These are phyloP conservation scores for Cynopterus sphinx DNA, from an alignment of 2,797 vertebrate species.

Conservation along the genomic window DNA sequence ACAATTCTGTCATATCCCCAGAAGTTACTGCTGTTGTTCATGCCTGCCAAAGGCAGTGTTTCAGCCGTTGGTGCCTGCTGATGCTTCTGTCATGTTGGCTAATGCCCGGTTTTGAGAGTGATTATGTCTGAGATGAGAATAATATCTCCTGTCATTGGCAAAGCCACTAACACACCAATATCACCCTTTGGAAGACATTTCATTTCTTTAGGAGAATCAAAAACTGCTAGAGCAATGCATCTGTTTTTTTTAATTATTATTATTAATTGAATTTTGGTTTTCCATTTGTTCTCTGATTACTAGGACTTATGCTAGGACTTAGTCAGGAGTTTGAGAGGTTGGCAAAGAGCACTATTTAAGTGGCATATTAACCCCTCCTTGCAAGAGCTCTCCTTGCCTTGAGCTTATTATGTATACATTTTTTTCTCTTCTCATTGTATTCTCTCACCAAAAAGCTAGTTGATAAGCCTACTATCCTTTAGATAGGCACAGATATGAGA, in stretches of 20 bases:
- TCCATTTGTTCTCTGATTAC: neutral
- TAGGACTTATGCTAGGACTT: neutral
- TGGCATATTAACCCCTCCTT: neutral
- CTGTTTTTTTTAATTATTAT: neutral
- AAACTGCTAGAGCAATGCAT: neutral
- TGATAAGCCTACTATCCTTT: neutral
- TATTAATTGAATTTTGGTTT: conserved; percentile 36
- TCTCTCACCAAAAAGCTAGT: neutral
- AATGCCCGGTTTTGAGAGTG: conserved; percentile 13
- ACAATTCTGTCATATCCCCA: conserved; percentile 17
- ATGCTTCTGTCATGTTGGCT: conserved; percentile 25
- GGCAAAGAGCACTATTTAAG: conserved; percentile 25
- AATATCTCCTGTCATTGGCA: conserved; percentile 2
- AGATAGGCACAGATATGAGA: neutral
- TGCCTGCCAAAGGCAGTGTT: conserved; percentile 8
- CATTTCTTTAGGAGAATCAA: conserved; percentile 36
- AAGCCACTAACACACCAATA: conserved; percentile 1
- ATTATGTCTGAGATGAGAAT: conserved; percentile 31
- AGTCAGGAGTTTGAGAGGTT: neutral
- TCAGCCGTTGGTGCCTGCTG: neutral
- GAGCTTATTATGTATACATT: neutral
- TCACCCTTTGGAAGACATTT: neutral
- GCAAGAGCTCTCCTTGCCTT: neutral
- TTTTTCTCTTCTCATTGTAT: neutral
- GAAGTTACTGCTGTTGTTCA: neutral